Evolutionary conservation across 2,797 vertebrate genomes (phyloP).

Genomic region (Vultur gryphus): DNA sequence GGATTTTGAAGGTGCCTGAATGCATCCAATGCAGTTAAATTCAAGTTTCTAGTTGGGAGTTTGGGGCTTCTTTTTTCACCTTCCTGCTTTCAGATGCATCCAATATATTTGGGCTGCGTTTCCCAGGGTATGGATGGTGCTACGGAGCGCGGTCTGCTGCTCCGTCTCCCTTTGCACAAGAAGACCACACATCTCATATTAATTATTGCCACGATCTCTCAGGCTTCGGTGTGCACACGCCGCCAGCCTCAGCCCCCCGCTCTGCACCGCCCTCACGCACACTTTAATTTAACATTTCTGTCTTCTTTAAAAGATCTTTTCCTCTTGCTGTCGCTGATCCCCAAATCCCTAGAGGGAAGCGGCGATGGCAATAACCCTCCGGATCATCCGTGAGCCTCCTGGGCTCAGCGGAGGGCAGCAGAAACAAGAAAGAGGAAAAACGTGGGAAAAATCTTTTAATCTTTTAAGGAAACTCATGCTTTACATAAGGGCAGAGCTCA

Average conservation of each 20-base stretch:
- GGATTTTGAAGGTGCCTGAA: background rate
- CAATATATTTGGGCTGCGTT: background rate
- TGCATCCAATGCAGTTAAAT: fast-evolving
- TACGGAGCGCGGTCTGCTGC: background rate
- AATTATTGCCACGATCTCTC: background rate
- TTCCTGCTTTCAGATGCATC: background rate
- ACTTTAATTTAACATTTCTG: background rate
- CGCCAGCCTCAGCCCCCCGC: background rate
- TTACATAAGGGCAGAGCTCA: background rate
- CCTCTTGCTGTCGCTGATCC: background rate
- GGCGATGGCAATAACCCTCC: fast-evolving
- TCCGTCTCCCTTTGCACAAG: background rate
- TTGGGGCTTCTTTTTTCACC: background rate
- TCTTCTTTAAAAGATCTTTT: background rate
- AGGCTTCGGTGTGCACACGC: background rate
- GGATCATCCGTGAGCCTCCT: background rate
- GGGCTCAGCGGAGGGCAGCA: background rate
- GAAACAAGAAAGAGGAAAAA: slow-evolving; percentile 9
- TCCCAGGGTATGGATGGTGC: background rate
- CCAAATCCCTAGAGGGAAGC: background rate
- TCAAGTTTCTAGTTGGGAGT: background rate
- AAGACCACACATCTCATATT: background rate
- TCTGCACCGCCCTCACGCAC: background rate
- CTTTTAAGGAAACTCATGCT: background rate
- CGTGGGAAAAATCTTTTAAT: slow-evolving; percentile 35